Evolutionary conservation across 53 echinoderm and acorn worm species (phyloP).

Genomic region (Crossaster papposus): DNA sequence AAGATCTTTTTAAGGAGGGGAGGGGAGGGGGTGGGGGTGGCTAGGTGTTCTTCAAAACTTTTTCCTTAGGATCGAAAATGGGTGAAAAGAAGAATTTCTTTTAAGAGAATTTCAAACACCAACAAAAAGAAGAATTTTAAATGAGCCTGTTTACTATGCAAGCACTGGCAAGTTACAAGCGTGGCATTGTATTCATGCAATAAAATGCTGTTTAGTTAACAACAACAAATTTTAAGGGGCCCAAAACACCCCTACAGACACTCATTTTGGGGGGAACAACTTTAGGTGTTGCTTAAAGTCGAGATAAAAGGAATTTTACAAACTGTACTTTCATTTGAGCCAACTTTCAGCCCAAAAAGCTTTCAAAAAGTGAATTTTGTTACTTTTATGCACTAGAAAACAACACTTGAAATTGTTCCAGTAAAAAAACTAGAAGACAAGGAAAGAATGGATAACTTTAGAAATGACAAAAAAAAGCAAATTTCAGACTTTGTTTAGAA

Average conservation of each 20-base stretch:
- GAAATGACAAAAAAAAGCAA: slow-evolving; percentile 30
- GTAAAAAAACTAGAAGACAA: background rate
- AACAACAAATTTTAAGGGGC: background rate
- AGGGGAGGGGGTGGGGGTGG: background rate
- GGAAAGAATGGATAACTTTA: slow-evolving; percentile 18
- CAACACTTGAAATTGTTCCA: slow-evolving; percentile 2
- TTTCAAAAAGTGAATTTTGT: background rate
- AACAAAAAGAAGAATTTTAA: slow-evolving; percentile 14
- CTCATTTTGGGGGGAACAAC: background rate
- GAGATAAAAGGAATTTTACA: no score
- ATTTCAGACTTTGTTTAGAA: slow-evolving; percentile 51
- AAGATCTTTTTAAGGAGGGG: no score
- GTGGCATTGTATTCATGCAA: slow-evolving; percentile 49
- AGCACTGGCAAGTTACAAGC: slow-evolving; percentile 44
- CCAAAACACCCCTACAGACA: slow-evolving; percentile 8
- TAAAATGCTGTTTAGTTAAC: background rate
- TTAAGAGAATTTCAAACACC: background rate
- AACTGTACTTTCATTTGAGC: no score
- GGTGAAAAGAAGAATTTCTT: background rate
- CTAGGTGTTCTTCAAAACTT: background rate
- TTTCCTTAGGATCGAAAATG: background rate
- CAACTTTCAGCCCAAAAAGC: background rate
- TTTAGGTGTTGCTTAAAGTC: background rate
- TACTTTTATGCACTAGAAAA: background rate
- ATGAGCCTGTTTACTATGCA: slow-evolving; percentile 31